phyloP scores from a whole-genome alignment of 2,888 invertebrate genomes.

The Argyresthia albistria region DNA sequence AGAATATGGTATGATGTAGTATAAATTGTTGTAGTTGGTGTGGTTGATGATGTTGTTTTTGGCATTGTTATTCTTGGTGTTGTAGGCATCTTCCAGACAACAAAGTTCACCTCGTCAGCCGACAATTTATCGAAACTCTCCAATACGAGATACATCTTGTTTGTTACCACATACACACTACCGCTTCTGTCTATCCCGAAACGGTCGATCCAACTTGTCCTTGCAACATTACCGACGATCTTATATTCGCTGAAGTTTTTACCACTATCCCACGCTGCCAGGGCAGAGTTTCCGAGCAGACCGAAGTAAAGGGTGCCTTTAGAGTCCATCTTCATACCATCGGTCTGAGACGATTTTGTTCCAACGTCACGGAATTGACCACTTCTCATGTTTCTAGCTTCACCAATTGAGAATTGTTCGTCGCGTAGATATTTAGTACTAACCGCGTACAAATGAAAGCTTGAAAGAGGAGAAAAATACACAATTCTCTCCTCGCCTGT shows the following conservation, averaged over 20 bases:
- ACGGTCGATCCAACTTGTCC: slow-evolving; percentile 82
- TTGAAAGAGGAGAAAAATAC: slow-evolving; percentile 79
- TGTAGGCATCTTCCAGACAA: too few species aligned
- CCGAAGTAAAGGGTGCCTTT: slow-evolving; percentile 79
- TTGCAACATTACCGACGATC: slow-evolving; percentile 76
- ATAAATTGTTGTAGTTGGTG: too few species aligned
- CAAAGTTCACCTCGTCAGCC: slow-evolving; percentile 74
- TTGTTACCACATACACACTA: slow-evolving; percentile 78
- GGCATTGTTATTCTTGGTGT: too few species aligned
- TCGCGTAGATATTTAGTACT: slow-evolving; percentile 74
- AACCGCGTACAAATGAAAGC: slow-evolving; percentile 77
- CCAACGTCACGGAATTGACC: slow-evolving; percentile 58
- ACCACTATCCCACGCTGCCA: slow-evolving; percentile 79
- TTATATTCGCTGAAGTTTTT: slow-evolving; percentile 75
- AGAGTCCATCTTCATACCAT: slow-evolving; percentile 84
- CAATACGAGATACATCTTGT: slow-evolving; percentile 62
- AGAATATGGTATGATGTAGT: too few species aligned
- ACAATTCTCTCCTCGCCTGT: slow-evolving; percentile 63
- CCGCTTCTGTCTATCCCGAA: slow-evolving; percentile 78
- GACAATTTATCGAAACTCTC: slow-evolving; percentile 75
- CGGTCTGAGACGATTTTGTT: slow-evolving; percentile 76
- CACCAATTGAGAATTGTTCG: slow-evolving; percentile 58
- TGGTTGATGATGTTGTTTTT: too few species aligned
- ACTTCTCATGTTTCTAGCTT: too few species aligned
- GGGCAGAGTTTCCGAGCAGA: slow-evolving; percentile 76